These are phyloP conservation scores for Paratrypauchen microcephalus DNA, from an alignment of 2,797 vertebrate species.

Conservation along the genomic window DNA sequence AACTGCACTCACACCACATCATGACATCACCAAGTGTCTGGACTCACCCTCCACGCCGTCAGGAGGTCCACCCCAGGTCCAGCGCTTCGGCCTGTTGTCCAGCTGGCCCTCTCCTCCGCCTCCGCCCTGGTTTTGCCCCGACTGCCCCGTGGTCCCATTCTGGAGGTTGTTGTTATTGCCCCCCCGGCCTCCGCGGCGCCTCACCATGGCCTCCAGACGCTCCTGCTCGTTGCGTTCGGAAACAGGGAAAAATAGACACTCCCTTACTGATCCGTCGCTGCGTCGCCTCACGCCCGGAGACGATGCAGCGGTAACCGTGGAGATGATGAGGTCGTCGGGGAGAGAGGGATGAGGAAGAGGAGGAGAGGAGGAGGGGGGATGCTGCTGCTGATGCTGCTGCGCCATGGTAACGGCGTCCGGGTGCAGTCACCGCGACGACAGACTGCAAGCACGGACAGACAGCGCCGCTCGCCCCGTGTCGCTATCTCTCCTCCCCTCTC, in stretches of 20 bases:
- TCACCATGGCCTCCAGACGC: slow-evolving; percentile 92
- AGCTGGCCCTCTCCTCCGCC: slow-evolving; percentile 50
- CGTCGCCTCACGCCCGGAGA: slow-evolving; percentile 72
- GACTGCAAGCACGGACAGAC: slow-evolving; percentile 26
- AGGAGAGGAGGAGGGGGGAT: neutral
- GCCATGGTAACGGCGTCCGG: slow-evolving; percentile 76
- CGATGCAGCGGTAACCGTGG: slow-evolving; percentile 38
- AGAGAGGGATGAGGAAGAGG: slow-evolving; percentile 29
- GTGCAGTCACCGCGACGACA: slow-evolving; percentile 24
- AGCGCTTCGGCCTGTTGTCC: slow-evolving; percentile 92
- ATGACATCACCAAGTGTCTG: slow-evolving; percentile 24
- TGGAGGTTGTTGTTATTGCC: slow-evolving; percentile 40
- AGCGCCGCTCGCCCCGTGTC: slow-evolving; percentile 23
- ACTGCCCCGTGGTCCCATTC: slow-evolving; percentile 30
- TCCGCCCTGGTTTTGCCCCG: neutral
- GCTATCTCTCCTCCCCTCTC: slow-evolving; percentile 28
- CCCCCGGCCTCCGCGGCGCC: slow-evolving; percentile 79
- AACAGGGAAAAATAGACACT: slow-evolving; percentile 79
- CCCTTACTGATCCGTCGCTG: slow-evolving; percentile 81
- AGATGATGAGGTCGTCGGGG: slow-evolving; percentile 25
- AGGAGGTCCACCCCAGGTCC: slow-evolving; percentile 87
- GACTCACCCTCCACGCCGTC: slow-evolving; percentile 79
- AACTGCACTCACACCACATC: neutral
- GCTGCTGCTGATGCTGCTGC: slow-evolving; percentile 52
- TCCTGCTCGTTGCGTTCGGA: slow-evolving; percentile 88